Conservation (phyloP, 2,888 invertebrate genomes). For the Lycophotia porphyrea region DNA sequence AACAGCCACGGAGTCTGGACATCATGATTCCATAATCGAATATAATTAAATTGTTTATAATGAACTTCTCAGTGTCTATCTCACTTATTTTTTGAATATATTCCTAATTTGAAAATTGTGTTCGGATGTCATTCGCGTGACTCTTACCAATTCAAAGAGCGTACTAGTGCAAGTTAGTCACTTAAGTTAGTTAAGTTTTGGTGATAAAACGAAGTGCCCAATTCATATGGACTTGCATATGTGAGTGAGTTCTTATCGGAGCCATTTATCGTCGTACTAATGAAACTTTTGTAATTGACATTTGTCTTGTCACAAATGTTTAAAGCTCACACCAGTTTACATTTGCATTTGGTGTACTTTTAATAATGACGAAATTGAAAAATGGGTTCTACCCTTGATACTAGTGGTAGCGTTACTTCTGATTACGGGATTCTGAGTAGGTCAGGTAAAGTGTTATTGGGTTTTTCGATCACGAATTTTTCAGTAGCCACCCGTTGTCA, state of each 20-base stretch:
- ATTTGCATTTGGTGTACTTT: background rate
- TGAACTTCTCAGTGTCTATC: background rate
- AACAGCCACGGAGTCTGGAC: too few relatives aligned
- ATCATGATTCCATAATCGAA: too few relatives aligned
- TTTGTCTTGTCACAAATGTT: conserved; percentile 23
- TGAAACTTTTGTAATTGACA: conserved; percentile 50
- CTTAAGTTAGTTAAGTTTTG: conserved; percentile 54
- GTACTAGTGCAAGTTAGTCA: conserved; percentile 45
- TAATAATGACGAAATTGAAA: background rate
- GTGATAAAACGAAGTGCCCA: conserved; percentile 61
- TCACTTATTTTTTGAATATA: background rate
- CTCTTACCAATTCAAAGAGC: conserved; percentile 28
- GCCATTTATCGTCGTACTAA: conserved; percentile 28
- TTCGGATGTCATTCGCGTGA: conserved; percentile 50
- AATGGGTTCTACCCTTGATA: background rate
- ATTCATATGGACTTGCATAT: conserved; percentile 55
- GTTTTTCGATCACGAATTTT: background rate
- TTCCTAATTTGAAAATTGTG: conserved; percentile 7
- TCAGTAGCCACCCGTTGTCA: background rate
- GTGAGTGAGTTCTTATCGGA: conserved; percentile 33
- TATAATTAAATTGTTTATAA: background rate
- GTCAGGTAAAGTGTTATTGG: background rate
- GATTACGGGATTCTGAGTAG: background rate
- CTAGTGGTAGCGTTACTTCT: background rate
- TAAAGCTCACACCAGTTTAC: background rate